These are phyloP conservation scores for Collichthys lucidus DNA, from an alignment of 2,113 vertebrate species.

Conservation along the genomic window DNA sequence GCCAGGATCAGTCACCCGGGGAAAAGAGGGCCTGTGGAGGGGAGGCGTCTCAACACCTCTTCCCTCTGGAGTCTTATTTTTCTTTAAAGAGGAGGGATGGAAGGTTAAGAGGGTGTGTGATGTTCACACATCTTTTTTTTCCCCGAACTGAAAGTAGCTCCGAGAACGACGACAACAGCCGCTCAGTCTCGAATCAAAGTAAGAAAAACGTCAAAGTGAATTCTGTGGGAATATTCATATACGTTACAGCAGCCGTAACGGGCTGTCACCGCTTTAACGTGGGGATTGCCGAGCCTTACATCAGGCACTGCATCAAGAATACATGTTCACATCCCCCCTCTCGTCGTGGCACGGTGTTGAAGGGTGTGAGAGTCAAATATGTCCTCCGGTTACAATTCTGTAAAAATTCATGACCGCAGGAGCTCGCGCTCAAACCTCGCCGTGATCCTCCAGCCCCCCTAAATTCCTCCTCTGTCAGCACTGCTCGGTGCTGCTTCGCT, in stretches of 20 bases:
- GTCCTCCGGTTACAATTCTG: conserved; percentile 27
- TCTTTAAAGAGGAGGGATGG: conserved; percentile 8
- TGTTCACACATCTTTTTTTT: neutral
- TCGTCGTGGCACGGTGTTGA: neutral
- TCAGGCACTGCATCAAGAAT: conserved; percentile 53
- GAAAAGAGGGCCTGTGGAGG: neutral
- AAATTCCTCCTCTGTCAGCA: conserved; percentile 18
- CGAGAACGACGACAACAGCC: conserved; percentile 5
- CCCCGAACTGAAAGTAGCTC: neutral
- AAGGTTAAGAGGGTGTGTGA: conserved; percentile 23
- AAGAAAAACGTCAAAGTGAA: neutral
- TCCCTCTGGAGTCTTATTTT: neutral
- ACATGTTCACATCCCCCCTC: conserved; percentile 17
- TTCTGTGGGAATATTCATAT: conserved; percentile 36
- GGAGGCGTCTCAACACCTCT: conserved; percentile 8
- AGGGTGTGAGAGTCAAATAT: conserved; percentile 34
- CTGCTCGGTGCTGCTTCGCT: neutral
- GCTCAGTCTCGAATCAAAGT: neutral
- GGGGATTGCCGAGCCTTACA: conserved; percentile 67
- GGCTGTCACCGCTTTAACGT: conserved; percentile 47
- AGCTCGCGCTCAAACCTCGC: neutral
- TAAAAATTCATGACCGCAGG: conserved; percentile 3
- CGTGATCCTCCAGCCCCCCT: conserved; percentile 4
- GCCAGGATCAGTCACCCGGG: conserved; percentile 36
- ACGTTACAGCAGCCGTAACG: neutral